Evolutionary conservation across 2,888 invertebrate species (phyloP).

Genomic region (Boloria selene): DNA sequence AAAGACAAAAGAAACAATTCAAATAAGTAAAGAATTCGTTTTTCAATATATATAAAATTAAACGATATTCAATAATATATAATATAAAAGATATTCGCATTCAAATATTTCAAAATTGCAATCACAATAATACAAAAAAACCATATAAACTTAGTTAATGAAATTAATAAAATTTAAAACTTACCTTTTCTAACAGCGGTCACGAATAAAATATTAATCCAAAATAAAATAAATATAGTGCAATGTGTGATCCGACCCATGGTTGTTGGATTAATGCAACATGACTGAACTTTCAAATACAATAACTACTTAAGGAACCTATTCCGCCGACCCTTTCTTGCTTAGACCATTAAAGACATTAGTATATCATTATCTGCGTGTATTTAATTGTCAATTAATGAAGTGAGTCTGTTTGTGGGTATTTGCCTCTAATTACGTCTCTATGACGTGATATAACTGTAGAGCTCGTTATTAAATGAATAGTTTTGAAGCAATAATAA

Average conservation of each 20-base stretch:
- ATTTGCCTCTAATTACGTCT: conserved; percentile 57
- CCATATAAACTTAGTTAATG: not conserved
- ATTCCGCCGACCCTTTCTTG: conserved; percentile 27
- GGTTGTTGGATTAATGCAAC: conserved; percentile 10
- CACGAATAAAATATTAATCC: conserved; percentile 16
- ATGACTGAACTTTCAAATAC: conserved; percentile 19
- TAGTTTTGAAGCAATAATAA: conserved; percentile 21
- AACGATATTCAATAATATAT: too few relatives aligned
- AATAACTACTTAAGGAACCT: conserved; percentile 26
- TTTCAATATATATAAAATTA: not conserved
- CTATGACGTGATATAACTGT: conserved; percentile 40
- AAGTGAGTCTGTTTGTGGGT: conserved; percentile 53
- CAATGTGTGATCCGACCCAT: conserved; percentile 4
- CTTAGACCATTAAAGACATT: conserved; percentile 30
- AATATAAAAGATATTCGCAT: not conserved
- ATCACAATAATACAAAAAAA: not conserved
- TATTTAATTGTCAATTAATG: conserved; percentile 52
- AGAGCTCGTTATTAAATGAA: conserved; percentile 24
- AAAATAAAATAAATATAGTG: conserved; percentile 14
- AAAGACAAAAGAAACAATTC: not conserved
- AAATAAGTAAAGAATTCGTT: not conserved
- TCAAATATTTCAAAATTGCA: not conserved
- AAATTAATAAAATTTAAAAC: not conserved
- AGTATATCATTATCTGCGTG: conserved; percentile 45
- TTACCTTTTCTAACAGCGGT: conserved; percentile 25